Evolutionary conservation across 2,113 vertebrate genomes (phyloP).

Genomic region (Ictalurus punctatus): DNA sequence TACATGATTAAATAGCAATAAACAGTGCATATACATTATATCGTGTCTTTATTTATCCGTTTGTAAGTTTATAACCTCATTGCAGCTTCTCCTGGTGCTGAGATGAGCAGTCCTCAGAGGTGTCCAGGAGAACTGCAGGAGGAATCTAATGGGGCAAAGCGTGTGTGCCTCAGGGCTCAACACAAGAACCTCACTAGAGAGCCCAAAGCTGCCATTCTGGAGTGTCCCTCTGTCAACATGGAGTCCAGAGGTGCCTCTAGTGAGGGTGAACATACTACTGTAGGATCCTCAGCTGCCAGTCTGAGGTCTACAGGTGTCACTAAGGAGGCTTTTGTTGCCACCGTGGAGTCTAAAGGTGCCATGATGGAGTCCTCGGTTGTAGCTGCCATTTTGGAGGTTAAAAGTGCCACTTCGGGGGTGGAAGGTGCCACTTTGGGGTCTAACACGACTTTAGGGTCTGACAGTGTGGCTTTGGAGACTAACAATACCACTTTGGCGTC

Average conservation of each 20-base stretch:
- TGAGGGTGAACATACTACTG: background rate
- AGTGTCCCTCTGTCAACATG: background rate
- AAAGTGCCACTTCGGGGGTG: too few species aligned
- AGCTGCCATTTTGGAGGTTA: background rate
- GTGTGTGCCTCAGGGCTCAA: conserved; percentile 1
- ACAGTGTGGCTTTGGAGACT: background rate
- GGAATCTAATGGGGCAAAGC: background rate
- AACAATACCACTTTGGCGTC: background rate
- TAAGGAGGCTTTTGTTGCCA: background rate
- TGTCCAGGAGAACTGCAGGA: background rate
- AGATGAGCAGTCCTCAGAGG: conserved; percentile 6
- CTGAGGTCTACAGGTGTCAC: background rate
- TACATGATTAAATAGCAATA: background rate
- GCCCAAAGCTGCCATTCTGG: background rate
- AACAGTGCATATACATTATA: too few species aligned
- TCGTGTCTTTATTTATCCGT: background rate
- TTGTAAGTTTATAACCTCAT: too few species aligned
- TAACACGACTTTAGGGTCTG: background rate
- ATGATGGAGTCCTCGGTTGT: background rate
- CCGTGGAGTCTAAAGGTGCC: background rate
- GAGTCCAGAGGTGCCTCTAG: background rate
- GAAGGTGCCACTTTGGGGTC: background rate
- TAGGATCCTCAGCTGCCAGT: background rate
- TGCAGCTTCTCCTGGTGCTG: background rate
- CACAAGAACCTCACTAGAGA: background rate